These are phyloP conservation scores for Drosophila busckii DNA, from an alignment of 1,140 invertebrate genomes.

Conservation along the genomic window DNA sequence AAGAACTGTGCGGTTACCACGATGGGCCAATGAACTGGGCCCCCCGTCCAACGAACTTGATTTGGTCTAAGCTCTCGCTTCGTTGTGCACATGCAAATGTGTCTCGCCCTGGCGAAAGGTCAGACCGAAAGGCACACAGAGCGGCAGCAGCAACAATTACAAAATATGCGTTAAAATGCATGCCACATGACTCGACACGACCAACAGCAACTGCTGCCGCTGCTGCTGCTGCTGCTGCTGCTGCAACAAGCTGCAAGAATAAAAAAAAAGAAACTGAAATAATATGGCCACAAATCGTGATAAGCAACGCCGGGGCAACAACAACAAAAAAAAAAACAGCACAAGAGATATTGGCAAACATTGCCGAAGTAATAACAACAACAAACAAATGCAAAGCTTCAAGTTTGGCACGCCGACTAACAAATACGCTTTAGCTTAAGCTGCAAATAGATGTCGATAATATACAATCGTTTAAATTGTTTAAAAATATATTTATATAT, in stretches of 20 bases:
- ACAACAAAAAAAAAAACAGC: slow-evolving; percentile 26
- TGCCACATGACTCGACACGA: slow-evolving; percentile 70
- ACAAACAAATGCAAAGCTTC: slow-evolving; percentile 26
- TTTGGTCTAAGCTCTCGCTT: slow-evolving; percentile 46
- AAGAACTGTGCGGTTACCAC: slow-evolving; percentile 31
- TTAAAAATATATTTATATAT: background rate
- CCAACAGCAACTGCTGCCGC: slow-evolving; percentile 20
- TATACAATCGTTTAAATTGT: too few relatives aligned
- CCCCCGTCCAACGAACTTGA: slow-evolving; percentile 65
- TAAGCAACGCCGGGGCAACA: slow-evolving; percentile 68
- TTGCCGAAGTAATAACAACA: slow-evolving; percentile 56
- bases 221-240: slow-evolving; percentile 6
- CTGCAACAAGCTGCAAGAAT: slow-evolving; percentile 19
- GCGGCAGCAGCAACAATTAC: slow-evolving; percentile 63
- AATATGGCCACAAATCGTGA: slow-evolving; percentile 76
- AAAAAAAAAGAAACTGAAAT: slow-evolving; percentile 55
- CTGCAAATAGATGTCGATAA: background rate
- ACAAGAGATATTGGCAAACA: slow-evolving; percentile 62
- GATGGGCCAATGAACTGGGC: slow-evolving; percentile 63
- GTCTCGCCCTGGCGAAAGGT: slow-evolving; percentile 58
- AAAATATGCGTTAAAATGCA: slow-evolving; percentile 76
- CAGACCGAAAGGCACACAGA: slow-evolving; percentile 37
- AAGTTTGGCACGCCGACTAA: background rate
- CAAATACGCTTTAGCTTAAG: background rate
- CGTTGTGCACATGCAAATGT: slow-evolving; percentile 64